Evolutionary conservation across 2,888 invertebrate species (phyloP).

Genomic region (Criorhina ranunculi): DNA sequence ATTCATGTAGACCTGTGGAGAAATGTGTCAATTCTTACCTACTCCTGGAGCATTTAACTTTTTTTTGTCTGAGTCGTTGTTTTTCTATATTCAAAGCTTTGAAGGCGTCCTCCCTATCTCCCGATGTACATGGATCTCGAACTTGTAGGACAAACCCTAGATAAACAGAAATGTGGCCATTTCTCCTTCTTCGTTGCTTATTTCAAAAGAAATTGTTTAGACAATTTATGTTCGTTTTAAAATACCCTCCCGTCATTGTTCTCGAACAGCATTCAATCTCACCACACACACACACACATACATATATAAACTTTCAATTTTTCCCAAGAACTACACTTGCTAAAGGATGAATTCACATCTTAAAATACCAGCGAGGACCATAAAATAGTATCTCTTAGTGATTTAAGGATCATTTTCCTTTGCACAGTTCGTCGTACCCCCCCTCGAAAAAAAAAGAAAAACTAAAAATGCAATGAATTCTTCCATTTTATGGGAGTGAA

Average conservation of each 20-base stretch:
- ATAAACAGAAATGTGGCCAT: no score
- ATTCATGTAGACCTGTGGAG: no score
- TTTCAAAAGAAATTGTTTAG: neutral
- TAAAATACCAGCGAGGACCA: constrained; percentile 59
- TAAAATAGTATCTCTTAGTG: constrained; percentile 73
- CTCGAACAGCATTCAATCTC: constrained; percentile 69
- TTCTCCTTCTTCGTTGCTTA: no score
- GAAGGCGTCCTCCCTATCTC: no score
- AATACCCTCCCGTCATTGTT: constrained; percentile 73
- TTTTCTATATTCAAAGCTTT: no score
- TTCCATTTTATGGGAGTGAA: constrained; percentile 76
- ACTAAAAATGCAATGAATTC: constrained; percentile 72
- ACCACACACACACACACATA: constrained; percentile 12
- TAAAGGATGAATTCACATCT: constrained; percentile 69
- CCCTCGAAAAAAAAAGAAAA: constrained; percentile 27
- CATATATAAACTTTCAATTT: constrained; percentile 14
- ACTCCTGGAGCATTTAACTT: no score
- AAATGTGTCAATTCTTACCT: no score
- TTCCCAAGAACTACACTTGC: constrained; percentile 20
- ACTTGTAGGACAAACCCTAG: no score
- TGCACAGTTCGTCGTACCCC: neutral
- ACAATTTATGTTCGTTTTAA: constrained; percentile 62
- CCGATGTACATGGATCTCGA: no score
- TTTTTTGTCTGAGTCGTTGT: no score
- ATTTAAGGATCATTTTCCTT: constrained; percentile 75